These are phyloP conservation scores for Cottus gobio DNA, from an alignment of 2,113 vertebrate species.

Conservation along the genomic window DNA sequence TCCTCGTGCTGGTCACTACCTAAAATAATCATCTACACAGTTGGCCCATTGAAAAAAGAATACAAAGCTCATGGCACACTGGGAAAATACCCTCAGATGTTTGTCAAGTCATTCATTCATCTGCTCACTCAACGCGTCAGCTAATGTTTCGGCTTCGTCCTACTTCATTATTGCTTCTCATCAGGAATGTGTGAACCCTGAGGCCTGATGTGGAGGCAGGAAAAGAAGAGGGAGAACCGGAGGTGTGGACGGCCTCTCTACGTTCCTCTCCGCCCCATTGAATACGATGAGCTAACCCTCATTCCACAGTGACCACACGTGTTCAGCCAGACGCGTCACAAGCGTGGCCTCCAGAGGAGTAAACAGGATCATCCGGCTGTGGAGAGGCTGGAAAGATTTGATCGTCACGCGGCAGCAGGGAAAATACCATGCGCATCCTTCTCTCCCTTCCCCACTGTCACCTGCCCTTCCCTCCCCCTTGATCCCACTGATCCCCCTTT, in stretches of 20 bases:
- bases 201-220: background rate
- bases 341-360: slow-evolving; percentile 1
- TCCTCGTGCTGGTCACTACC: background rate
- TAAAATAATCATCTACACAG: background rate
- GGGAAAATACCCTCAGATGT: background rate
- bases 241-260: background rate
- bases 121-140: background rate
- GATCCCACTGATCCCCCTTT: slow-evolving; percentile 2
- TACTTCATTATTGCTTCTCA: background rate
- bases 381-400: slow-evolving; percentile 2
- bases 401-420: background rate
- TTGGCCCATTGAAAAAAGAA: background rate
- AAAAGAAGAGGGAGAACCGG: background rate
- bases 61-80: background rate
- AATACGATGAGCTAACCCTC: slow-evolving; percentile 16
- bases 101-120: background rate
- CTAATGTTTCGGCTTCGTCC: background rate
- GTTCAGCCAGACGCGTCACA: slow-evolving; percentile 3
- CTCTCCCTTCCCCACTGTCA: background rate
- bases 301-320: slow-evolving; percentile 12
- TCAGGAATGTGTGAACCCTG: background rate
- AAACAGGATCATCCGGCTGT: slow-evolving; percentile 6
- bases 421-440: background rate
- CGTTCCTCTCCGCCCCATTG: slow-evolving; percentile 20
- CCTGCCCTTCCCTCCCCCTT: background rate